A percentile compares a stretch with the other conserved stretches of the same genome.
phyloP scores from a whole-genome alignment of 1,140 invertebrate species.

The Zeugodacus cucurbitae region DNA sequence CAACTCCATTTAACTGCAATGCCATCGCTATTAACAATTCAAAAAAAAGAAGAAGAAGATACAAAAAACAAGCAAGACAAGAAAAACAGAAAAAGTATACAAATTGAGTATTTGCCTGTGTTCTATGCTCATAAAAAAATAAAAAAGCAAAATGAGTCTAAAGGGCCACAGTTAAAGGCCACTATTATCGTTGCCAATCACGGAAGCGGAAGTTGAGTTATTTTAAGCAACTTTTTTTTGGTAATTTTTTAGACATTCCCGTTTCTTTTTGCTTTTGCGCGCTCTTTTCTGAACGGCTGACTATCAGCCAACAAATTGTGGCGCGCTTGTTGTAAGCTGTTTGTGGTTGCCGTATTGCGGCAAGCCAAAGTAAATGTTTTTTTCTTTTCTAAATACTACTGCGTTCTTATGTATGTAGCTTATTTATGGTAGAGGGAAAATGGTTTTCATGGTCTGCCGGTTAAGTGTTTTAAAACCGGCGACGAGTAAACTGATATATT shows the following conservation, averaged over 20 bases:
- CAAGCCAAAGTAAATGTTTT: not conserved
- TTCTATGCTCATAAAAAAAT: not conserved
- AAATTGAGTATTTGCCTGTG: not conserved
- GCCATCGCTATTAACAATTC: not conserved
- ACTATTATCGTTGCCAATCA: constrained; percentile 34
- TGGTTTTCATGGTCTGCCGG: too few relatives aligned
- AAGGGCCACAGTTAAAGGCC: not conserved
- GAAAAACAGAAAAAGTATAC: not conserved
- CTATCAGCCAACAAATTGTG: not conserved
- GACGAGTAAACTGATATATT: too few relatives aligned
- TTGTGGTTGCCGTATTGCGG: not conserved
- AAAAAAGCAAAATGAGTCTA: not conserved
- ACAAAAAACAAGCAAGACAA: not conserved
- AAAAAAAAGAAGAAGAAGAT: not conserved
- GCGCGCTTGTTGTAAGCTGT: not conserved
- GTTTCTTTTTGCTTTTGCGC: too few relatives aligned
- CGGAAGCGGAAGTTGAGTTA: constrained; percentile 34
- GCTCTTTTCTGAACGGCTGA: not conserved
- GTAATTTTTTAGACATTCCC: not conserved
- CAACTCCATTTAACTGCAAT: not conserved
- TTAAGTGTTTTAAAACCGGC: too few relatives aligned
- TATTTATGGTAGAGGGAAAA: not conserved
- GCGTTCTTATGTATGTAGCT: not conserved
- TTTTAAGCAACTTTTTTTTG: not conserved
- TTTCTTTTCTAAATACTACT: too few relatives aligned